Evolutionary conservation across 2,888 invertebrate species (phyloP).

Genomic region (Apodemia duryi): DNA sequence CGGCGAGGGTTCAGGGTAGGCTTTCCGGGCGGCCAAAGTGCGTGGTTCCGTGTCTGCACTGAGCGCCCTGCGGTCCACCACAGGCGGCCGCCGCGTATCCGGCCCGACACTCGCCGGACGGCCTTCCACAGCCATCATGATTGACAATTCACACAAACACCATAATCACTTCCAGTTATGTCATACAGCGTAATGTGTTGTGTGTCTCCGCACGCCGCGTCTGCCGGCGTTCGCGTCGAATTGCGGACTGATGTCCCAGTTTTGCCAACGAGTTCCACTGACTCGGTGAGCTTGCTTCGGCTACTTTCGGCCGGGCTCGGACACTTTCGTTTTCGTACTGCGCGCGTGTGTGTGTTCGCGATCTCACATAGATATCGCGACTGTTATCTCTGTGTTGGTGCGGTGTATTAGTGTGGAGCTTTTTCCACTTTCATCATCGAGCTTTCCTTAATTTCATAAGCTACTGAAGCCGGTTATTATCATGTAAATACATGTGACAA

Average conservation of each 20-base stretch:
- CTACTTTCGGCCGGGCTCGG: constrained; percentile 67
- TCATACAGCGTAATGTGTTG: constrained; percentile 65
- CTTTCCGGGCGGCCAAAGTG: constrained; percentile 74
- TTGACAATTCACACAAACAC: constrained; percentile 65
- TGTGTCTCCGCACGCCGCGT: constrained; percentile 54
- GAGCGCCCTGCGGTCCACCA: constrained; percentile 52
- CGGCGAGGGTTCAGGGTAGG: constrained; percentile 59
- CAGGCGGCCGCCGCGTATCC: constrained; percentile 51
- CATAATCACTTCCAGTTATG: constrained; percentile 74
- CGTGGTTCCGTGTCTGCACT: constrained; percentile 65
- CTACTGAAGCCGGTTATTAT: constrained; percentile 62
- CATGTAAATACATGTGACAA: constrained; percentile 30
- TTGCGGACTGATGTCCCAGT: constrained; percentile 83
- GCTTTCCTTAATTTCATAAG: constrained; percentile 73
- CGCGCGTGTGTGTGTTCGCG: constrained; percentile 44
- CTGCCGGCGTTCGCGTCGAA: constrained; percentile 71
- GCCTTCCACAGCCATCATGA: constrained; percentile 76
- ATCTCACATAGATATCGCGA: constrained; percentile 27
- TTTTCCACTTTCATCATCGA: constrained; percentile 72
- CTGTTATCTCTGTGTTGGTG: constrained; percentile 16
- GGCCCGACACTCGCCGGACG: constrained; percentile 65
- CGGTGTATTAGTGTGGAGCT: constrained; percentile 48
- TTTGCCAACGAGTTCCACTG: constrained; percentile 78
- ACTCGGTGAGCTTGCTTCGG: constrained; percentile 78
- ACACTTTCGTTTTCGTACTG: constrained; percentile 78